These are phyloP conservation scores for Resseliella maxima DNA, from an alignment of 2,888 invertebrate species.

Conservation along the genomic window DNA sequence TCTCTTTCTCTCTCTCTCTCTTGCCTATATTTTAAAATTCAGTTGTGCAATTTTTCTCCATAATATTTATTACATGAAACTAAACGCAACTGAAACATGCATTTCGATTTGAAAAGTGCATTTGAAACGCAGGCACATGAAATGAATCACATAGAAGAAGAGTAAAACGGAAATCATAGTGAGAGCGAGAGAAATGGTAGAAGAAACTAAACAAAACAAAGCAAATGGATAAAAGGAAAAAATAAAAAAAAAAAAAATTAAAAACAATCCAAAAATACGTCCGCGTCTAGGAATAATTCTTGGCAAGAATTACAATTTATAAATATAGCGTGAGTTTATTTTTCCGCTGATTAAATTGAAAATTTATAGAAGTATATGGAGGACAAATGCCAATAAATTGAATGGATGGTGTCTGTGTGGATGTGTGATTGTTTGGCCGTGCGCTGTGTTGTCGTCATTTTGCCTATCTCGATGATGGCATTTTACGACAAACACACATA, in stretches of 20 bases:
- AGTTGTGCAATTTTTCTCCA: constrained; percentile 28
- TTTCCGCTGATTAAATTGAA: constrained; percentile 53
- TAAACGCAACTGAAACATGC: constrained; percentile 29
- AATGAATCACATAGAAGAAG: background rate
- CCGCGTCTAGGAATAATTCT: constrained; percentile 26
- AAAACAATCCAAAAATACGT: constrained; percentile 48
- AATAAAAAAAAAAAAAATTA: background rate
- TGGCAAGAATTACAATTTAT: constrained; percentile 28
- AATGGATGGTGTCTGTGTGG: constrained; percentile 16
- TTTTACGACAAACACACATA: background rate
- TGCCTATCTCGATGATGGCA: background rate
- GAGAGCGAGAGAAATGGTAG: background rate
- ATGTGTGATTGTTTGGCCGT: background rate
- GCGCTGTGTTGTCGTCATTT: too few relatives aligned
- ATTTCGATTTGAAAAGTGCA: constrained; percentile 34
- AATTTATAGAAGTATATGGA: constrained; percentile 42
- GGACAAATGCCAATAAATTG: constrained; percentile 51
- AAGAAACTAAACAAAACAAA: too few relatives aligned
- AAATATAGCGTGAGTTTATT: constrained; percentile 41
- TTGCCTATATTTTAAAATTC: background rate
- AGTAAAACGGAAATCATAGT: background rate
- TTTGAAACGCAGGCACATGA: background rate
- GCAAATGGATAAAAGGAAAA: too few relatives aligned
- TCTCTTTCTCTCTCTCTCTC: background rate
- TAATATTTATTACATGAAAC: constrained; percentile 13